These are phyloP conservation scores for Dolichomitus sp. DNA, from an alignment of 2,888 invertebrate species.

Conservation along the genomic window DNA sequence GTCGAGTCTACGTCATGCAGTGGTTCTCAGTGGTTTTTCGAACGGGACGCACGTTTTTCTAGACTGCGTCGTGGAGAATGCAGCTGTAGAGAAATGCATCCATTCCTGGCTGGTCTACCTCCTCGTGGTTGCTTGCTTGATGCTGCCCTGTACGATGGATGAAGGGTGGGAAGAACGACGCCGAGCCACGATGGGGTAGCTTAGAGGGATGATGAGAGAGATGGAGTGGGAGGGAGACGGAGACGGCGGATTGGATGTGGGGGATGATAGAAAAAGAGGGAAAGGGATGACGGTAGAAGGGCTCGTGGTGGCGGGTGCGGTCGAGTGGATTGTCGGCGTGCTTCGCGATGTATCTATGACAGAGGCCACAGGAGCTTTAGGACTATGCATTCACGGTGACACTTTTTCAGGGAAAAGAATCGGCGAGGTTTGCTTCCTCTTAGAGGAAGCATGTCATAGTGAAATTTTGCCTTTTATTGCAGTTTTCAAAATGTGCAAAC, in stretches of 20 bases:
- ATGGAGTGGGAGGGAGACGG: neutral
- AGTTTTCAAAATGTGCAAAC: too few relatives aligned
- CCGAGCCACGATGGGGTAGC: constrained; percentile 34
- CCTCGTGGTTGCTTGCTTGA: neutral
- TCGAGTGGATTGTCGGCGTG: constrained; percentile 42
- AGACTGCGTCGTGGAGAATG: constrained; percentile 49
- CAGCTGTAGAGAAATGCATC: constrained; percentile 23
- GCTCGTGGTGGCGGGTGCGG: constrained; percentile 21
- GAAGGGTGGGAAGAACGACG: constrained; percentile 43
- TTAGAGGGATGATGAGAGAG: constrained; percentile 17
- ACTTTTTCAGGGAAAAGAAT: neutral
- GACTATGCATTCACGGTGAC: constrained; percentile 28
- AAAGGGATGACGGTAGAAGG: constrained; percentile 1
- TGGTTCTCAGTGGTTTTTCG: constrained; percentile 76
- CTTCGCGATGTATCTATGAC: constrained; percentile 41
- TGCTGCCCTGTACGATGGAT: neutral
- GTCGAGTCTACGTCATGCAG: constrained; percentile 80
- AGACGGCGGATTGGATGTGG: constrained; percentile 2
- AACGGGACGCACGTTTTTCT: constrained; percentile 1
- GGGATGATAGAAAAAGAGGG: constrained; percentile 10
- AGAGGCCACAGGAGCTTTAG: constrained; percentile 39
- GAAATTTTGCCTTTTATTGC: too few relatives aligned
- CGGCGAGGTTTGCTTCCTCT: neutral
- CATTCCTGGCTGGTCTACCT: neutral
- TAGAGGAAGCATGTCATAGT: too few relatives aligned